Conservation (phyloP, 1,140 invertebrate genomes). For the Liolophura sinensis region DNA sequence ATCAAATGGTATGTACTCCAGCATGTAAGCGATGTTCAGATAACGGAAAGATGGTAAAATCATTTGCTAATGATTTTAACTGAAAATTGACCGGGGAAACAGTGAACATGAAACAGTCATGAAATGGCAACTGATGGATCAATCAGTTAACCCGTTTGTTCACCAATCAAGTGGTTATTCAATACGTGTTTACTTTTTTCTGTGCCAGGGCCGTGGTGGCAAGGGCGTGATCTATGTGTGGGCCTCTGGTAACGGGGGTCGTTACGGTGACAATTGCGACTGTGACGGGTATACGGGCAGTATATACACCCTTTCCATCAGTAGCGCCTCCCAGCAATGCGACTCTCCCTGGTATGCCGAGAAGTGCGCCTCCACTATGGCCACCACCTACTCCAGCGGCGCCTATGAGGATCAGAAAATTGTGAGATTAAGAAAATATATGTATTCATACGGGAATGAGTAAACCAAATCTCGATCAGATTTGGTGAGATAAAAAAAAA, state of each 20-base stretch:
- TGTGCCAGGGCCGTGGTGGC: conserved; percentile 81
- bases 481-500: too few relatives aligned
- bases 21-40: too few relatives aligned
- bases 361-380: conserved; percentile 94
- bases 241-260: conserved; percentile 98
- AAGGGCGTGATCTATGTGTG: conserved; percentile 99
- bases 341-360: conserved; percentile 92
- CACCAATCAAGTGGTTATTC: not conserved
- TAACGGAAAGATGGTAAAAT: too few relatives aligned
- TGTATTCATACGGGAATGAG: too few relatives aligned
- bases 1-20: too few relatives aligned
- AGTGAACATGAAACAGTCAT: too few relatives aligned
- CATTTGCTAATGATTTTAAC: too few relatives aligned
- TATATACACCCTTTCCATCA: conserved; percentile 97
- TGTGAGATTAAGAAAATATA: conserved; percentile 23
- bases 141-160: not conserved
- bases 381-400: conserved; percentile 94
- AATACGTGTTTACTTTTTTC: conserved; percentile 5
- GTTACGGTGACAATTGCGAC: conserved; percentile 95
- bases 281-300: conserved; percentile 99
- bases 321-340: conserved; percentile 92
- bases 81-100: too few relatives aligned
- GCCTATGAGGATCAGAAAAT: conserved; percentile 62
- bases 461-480: too few relatives aligned
- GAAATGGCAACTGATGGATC: too few relatives aligned